phyloP scores from a whole-genome alignment of 2,888 invertebrate species.

The Eurytoma adleriae region DNA sequence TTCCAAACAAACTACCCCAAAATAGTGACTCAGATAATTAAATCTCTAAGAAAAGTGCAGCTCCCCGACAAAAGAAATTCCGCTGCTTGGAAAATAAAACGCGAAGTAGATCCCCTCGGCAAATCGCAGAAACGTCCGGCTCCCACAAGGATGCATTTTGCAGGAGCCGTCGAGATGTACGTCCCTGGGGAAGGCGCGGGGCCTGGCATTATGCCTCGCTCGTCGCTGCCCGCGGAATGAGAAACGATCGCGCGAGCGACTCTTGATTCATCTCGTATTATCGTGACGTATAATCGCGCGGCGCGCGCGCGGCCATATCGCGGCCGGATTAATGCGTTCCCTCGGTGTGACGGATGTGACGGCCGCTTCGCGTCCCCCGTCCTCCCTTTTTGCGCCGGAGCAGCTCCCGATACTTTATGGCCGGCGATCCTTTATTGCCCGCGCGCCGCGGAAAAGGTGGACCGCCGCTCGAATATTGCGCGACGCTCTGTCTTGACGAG shows the following conservation, averaged over 20 bases:
- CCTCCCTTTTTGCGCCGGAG: slow-evolving; percentile 13
- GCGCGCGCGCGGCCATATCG: slow-evolving; percentile 27
- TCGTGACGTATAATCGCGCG: slow-evolving; percentile 50
- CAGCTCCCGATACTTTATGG: slow-evolving; percentile 6
- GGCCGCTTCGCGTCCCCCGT: slow-evolving; percentile 8
- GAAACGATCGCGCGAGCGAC: slow-evolving; percentile 49
- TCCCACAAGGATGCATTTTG: slow-evolving; percentile 1
- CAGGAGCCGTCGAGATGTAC: not conserved
- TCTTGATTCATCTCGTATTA: slow-evolving; percentile 53
- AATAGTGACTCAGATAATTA: no score
- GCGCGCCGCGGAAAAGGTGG: slow-evolving; percentile 19
- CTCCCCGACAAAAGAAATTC: no score
- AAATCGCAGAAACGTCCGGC: no score
- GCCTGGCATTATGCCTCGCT: not conserved
- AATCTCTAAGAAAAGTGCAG: no score
- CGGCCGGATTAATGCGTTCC: slow-evolving; percentile 54
- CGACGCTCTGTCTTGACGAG: not conserved
- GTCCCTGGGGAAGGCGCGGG: not conserved
- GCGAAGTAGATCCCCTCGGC: no score
- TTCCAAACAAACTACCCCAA: no score
- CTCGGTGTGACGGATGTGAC: slow-evolving; percentile 54
- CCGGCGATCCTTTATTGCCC: slow-evolving; percentile 17
- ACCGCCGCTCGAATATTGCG: slow-evolving; percentile 7
- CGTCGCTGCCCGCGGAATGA: slow-evolving; percentile 27
- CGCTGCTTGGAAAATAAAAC: not conserved